These are phyloP conservation scores for Micromesistius poutassou DNA, from an alignment of 2,797 vertebrate species.

Conservation along the genomic window DNA sequence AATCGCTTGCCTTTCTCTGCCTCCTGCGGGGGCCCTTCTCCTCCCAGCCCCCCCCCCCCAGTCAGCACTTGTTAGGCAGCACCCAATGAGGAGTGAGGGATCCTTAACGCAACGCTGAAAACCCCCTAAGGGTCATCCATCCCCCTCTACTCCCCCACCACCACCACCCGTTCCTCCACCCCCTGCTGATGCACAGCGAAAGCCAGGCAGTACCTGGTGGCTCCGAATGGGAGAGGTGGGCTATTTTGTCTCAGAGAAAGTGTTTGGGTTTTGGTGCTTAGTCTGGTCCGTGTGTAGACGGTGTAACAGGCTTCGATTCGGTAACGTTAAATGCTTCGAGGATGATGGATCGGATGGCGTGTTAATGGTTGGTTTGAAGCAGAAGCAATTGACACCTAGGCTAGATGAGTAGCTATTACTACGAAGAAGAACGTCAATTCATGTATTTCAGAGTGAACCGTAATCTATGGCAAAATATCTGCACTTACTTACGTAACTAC, in stretches of 20 bases:
- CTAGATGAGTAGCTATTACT: too few species aligned
- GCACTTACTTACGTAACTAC: too few species aligned
- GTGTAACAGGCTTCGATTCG: too few species aligned
- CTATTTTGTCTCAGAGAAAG: background rate
- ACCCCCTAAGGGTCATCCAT: slow-evolving; percentile 38
- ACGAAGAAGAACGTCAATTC: too few species aligned
- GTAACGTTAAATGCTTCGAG: too few species aligned
- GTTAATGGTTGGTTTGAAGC: too few species aligned
- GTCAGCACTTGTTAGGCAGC: slow-evolving; percentile 55
- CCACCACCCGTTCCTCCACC: background rate
- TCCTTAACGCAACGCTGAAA: slow-evolving; percentile 39
- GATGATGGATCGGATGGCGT: too few species aligned
- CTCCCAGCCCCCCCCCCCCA: slow-evolving; percentile 52
- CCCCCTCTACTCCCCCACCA: slow-evolving; percentile 9
- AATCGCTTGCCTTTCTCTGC: slow-evolving; percentile 51
- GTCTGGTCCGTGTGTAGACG: background rate
- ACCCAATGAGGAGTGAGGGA: slow-evolving; percentile 37
- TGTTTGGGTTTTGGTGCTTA: background rate
- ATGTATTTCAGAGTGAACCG: too few species aligned
- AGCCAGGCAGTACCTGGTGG: background rate
- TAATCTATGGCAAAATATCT: too few species aligned
- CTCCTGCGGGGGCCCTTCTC: slow-evolving; percentile 57
- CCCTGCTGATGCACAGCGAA: too few species aligned
- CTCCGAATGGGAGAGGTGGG: background rate
- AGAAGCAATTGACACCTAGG: too few species aligned